phyloP scores from a whole-genome alignment of 2,113 vertebrate genomes.

The Casuarius casuarius region DNA sequence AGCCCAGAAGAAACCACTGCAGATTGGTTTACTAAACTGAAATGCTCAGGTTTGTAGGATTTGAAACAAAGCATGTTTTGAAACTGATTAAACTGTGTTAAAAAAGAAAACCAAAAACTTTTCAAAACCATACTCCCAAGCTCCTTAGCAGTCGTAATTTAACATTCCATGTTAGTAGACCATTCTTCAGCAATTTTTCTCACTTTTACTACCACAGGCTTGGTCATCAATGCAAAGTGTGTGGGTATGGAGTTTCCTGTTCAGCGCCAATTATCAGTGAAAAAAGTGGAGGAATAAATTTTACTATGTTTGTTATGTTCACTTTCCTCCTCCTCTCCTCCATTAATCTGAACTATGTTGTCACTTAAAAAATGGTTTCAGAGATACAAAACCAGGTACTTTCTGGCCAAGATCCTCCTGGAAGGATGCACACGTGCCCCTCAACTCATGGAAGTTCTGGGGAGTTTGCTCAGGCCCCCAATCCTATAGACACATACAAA shows the following conservation, averaged over 20 bases:
- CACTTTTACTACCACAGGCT: background rate
- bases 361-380: background rate
- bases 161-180: too few species aligned
- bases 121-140: background rate
- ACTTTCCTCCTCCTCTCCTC: background rate
- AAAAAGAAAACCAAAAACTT: background rate
- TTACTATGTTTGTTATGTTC: too few species aligned
- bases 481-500: background rate
- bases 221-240: background rate
- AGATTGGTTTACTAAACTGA: background rate
- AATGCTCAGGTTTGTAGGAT: background rate
- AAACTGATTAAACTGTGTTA: background rate
- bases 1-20: background rate
- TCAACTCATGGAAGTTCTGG: background rate
- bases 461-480: background rate
- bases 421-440: background rate
- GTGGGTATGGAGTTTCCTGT: background rate
- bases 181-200: background rate
- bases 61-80: background rate
- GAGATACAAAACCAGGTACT: background rate
- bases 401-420: background rate
- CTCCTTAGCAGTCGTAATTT: background rate
- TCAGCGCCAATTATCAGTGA: background rate
- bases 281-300: background rate
- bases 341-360: background rate